Evolutionary conservation across 1,140 invertebrate species (phyloP), one percentile per base, ranked within the genome.

Genomic region (Leptopilina boulardi): DNA sequence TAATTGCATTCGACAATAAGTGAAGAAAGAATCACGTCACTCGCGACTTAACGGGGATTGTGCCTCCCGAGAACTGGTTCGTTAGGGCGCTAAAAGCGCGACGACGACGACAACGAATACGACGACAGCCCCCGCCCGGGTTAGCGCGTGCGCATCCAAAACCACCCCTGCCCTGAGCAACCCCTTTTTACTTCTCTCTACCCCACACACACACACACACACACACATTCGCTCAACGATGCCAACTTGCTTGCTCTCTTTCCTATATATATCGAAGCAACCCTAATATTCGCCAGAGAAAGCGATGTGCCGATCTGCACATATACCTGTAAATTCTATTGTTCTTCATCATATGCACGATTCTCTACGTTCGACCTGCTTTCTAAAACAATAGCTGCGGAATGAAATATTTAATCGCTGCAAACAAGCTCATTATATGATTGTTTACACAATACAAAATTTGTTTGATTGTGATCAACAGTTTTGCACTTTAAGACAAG

Each of bases 41-140:
- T 47, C 72, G 66, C 44, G 70, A 56, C 56, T 51, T 73, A 81
- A 83, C 82, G 75, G 77, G 79, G 80, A 85, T 83, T 79, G 80
- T 84, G 85, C 87, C 85, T 82, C 84, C 86, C 84, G 84, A 83
- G 80, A 84, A 89, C 88, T 87, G 88, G 41, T 70, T 77, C 79
- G 77, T 77, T 78, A 76, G 78, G 80, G 80, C 77, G 77, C 71
- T 78, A 23, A 77, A 77, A 84, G 81, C 79, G 84, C 86, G 84
- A 80, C 79, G 77, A 38, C 34, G 34, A 38, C 80, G 80, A 86
- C 86, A 88, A 84, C 88, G n/a, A n/a, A n/a, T n/a, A 38, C 34
- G 34, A 38, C 80, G 80, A 86, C 86, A 88, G 84, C 88, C 88
- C 88, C 86, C 86, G 88, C 82, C 85, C 87, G 87, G 88, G 87